A percentile compares a stretch with the other conserved stretches of the same genome.
Evolutionary conservation across 2,797 vertebrate genomes (phyloP).

Genomic region (Eptatretus atami): DNA sequence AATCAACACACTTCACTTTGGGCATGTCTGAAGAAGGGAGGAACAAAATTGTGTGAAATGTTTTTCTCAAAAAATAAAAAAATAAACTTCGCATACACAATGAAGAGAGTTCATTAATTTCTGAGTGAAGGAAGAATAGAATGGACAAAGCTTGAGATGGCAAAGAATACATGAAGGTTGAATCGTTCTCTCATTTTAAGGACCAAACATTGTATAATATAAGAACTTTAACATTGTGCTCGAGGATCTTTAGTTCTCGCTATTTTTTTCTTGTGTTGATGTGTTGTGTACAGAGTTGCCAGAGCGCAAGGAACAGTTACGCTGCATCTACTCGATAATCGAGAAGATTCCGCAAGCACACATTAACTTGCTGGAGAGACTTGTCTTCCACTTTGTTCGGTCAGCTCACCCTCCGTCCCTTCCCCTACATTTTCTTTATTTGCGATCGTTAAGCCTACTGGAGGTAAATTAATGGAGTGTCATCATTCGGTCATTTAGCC

Average conservation of each 20-base stretch:
- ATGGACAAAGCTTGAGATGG: no score
- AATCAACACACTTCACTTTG: not conserved
- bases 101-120: no score
- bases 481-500: not conserved
- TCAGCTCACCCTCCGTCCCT: constrained; percentile 12
- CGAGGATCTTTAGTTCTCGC: not conserved
- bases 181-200: no score
- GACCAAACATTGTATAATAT: no score
- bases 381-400: constrained; percentile 92
- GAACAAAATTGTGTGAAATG: no score
- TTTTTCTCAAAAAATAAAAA: no score
- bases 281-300: constrained; percentile 28
- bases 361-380: constrained; percentile 58
- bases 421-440: not conserved
- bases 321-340: constrained; percentile 57
- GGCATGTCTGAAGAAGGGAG: no score
- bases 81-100: no score
- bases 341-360: constrained; percentile 86
- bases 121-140: no score
- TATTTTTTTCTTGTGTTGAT: not conserved
- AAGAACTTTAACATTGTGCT: not conserved
- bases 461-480: not conserved
- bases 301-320: constrained; percentile 51
- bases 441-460: not conserved
- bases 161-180: no score